Evolutionary conservation across 2,113 vertebrate genomes (phyloP).

Genomic region (Nothobranchius kuhntae): DNA sequence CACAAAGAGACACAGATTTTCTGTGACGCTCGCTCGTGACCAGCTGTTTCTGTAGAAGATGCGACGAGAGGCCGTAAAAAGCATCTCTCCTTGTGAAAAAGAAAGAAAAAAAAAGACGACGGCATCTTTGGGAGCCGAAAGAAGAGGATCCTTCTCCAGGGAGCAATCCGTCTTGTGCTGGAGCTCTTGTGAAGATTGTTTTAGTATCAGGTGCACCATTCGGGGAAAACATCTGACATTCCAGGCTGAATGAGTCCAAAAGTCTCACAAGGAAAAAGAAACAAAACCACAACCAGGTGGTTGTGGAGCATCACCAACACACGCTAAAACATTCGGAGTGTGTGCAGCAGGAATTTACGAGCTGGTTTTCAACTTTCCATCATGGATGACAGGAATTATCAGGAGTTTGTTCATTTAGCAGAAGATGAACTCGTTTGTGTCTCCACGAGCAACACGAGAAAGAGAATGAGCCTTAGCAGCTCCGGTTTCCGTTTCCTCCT

Average conservation of each 20-base stretch:
- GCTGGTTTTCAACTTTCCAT: no score
- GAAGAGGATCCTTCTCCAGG: constrained; percentile 81
- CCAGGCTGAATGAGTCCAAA: constrained; percentile 93
- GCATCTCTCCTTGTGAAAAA: constrained; percentile 34
- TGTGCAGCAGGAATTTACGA: constrained; percentile 64
- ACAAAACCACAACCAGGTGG: constrained; percentile 86
- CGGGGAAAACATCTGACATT: constrained; percentile 97
- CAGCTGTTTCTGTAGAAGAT: constrained; percentile 81
- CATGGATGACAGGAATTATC: no score
- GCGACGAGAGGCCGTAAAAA: constrained; percentile 84
- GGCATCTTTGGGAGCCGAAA: constrained; percentile 83
- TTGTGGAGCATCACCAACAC: constrained; percentile 76
- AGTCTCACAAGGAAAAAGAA: constrained; percentile 83
- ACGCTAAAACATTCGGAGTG: constrained; percentile 89
- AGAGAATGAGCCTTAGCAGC: no score
- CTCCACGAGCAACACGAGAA: no score
- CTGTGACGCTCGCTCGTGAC: background rate
- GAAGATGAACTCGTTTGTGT: no score
- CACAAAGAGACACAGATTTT: background rate
- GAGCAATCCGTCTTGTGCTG: constrained; percentile 86
- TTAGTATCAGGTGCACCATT: constrained; percentile 99
- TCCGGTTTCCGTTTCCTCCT: constrained; percentile 58
- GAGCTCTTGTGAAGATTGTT: constrained; percentile 89
- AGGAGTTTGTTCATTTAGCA: no score
- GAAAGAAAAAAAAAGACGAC: constrained; percentile 32